Conservation (phyloP, 2,888 invertebrate genomes). For the Xanthorhoe designata region DNA sequence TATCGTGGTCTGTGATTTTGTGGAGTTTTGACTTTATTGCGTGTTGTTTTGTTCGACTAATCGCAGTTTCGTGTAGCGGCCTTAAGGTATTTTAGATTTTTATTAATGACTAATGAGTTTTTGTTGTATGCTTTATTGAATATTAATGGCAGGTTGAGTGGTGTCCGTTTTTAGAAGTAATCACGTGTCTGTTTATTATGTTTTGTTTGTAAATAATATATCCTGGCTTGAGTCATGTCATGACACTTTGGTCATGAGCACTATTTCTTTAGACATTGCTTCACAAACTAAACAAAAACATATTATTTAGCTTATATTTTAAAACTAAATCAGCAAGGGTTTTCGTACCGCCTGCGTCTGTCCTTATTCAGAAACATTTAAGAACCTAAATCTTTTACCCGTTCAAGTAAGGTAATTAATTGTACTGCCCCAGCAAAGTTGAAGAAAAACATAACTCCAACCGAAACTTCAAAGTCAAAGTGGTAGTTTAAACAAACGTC, state of each 20-base stretch:
- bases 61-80: slow-evolving; percentile 51
- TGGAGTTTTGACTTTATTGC: slow-evolving; percentile 55
- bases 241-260: background rate
- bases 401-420: too few species aligned
- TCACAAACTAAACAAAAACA: background rate
- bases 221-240: background rate
- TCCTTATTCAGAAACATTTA: too few species aligned
- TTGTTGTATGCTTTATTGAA: slow-evolving; percentile 30
- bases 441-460: too few species aligned
- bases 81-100: slow-evolving; percentile 53
- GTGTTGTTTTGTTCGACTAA: slow-evolving; percentile 50
- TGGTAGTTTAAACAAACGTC: background rate
- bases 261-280: background rate
- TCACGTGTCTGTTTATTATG: background rate
- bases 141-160: slow-evolving; percentile 33
- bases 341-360: too few species aligned
- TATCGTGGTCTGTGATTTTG: slow-evolving; percentile 54
- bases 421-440: too few species aligned
- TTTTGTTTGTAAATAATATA: background rate
- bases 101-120: slow-evolving; percentile 33
- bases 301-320: too few species aligned
- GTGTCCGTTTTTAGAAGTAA: slow-evolving; percentile 12
- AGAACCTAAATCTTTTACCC: too few species aligned
- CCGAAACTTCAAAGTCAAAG: too few species aligned
- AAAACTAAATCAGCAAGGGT: too few species aligned